Conservation (phyloP, 2,113 vertebrate species). For the Mandrillus leucophaeus region DNA sequence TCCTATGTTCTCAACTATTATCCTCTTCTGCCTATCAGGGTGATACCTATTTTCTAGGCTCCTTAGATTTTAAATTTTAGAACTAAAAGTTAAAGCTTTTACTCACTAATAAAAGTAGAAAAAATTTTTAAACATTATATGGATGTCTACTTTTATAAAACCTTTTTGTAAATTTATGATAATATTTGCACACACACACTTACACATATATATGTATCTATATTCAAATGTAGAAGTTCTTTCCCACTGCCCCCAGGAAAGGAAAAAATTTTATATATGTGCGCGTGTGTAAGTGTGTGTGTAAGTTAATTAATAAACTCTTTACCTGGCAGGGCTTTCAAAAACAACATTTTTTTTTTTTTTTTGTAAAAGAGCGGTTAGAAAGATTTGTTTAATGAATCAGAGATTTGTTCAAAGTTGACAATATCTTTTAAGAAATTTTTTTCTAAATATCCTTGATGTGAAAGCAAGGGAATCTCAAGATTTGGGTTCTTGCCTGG, state of each 20-base stretch:
- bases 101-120: neutral
- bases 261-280: neutral
- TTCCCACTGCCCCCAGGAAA: neutral
- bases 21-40: neutral
- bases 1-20: neutral
- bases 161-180: neutral
- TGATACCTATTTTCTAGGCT: neutral
- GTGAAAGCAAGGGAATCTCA: slow-evolving; percentile 13
- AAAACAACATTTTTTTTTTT: neutral
- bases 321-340: neutral
- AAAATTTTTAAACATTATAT: neutral
- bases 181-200: neutral
- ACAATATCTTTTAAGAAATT: slow-evolving; percentile 9
- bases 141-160: neutral
- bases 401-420: neutral
- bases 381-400: slow-evolving; percentile 38
- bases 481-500: slow-evolving; percentile 22
- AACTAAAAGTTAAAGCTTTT: neutral
- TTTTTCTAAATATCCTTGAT: neutral
- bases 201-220: neutral
- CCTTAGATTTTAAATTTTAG: slow-evolving; percentile 14
- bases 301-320: neutral
- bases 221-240: neutral
- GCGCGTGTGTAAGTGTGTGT: neutral
- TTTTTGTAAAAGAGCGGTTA: slow-evolving; percentile 13